Evolutionary conservation across 1,140 invertebrate genomes (phyloP), one percentile per base, ranked within the genome.

Genomic region (Oncopeltus fasciatus): DNA sequence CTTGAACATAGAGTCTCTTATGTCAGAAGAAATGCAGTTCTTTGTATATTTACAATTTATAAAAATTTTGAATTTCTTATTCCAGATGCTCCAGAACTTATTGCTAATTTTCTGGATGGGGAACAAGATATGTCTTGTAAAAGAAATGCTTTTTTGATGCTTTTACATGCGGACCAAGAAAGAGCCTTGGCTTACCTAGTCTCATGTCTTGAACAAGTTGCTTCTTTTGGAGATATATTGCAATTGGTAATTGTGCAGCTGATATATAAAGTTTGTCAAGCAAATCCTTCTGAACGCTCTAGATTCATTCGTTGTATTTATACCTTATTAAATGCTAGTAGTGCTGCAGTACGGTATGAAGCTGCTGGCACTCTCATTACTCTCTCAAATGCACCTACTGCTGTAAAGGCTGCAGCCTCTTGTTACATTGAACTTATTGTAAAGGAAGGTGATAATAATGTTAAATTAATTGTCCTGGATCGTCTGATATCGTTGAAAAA

Each of bases 121-220:
- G 97, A 99, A 72, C 93, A 98, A 72, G 96, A 99, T 72, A 97
- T 97, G 88, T 97, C 94, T 0, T 99, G 96, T 73, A 95, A 97
- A 74, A 80, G 97, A 59, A 99, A 99, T 76, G 96, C 97, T 0
- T 99, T 99, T 74, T 84, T 99, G 64, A 99, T 99, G 95, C 77
- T 99, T 1, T 80, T 99, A 5, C 95, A 99, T 75, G 94, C 94
- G 1, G 94, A 99, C 74, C 88, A 95, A 75, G 92, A 92, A 67
- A 75, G 88, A 57, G 96, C 96, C 11, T 76, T 99, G 2, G 81
- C 87, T 64, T 99, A 98, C 74, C 78, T 99, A 29, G 87, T 90
- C 43, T 88, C 89, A 8, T 95, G 95, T 72, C 84, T 99, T 51
- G 95, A 98, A 73, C 87, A 92, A 75, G 91, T 95, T 49, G 88